Base-by-base conservation (phyloP, 2,888 invertebrate species). In the Caprella mutica region DNA sequence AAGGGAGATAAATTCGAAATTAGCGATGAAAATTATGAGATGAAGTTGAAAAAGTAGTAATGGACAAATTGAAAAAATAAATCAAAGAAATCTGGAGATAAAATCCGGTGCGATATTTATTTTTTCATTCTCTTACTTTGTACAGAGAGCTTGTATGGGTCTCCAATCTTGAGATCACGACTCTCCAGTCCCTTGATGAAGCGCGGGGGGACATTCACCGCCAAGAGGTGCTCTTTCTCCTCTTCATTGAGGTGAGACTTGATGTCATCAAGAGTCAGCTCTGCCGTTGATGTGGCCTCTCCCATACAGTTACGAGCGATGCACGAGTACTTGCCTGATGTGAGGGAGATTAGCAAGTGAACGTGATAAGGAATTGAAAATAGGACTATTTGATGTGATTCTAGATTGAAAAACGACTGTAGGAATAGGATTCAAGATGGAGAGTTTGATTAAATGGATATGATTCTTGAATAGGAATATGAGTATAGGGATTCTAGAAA, bases 301-400 rank as follows among this genome's bases (percentile, higher is more conserved):
- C 90, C 91, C 90, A 91, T 91, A 69, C 89, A 88, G 71, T 91
- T 91, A 66, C 77, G 81, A 0, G 91, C 90, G 52, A 90, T 83
- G 71, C 90, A 91, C 68, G 88, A 88, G 69, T 91, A 91, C 0
- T 87, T 86, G 2, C 90, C 78, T 74, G 66, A n/a, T n/a, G n/a
- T n/a, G n/a, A n/a, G n/a, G n/a, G n/a, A n/a, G n/a, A n/a, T n/a
- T n/a, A n/a, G n/a, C n/a, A n/a, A n/a, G n/a, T n/a, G n/a, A n/a
- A n/a, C n/a, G n/a, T n/a, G n/a, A n/a, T n/a, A n/a, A n/a, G n/a
- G n/a, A n/a, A n/a, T n/a, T n/a, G n/a, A n/a, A n/a, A n/a, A n/a
- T n/a, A n/a, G n/a, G n/a, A n/a, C n/a, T n/a, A n/a, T n/a, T n/a
- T n/a, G n/a, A n/a, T n/a, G n/a, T n/a, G n/a, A n/a, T n/a, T n/a